These are phyloP conservation scores for Ophiothrix spiculata DNA, from an alignment of 35 echinoderm and acorn worm species.

Conservation along the genomic window DNA sequence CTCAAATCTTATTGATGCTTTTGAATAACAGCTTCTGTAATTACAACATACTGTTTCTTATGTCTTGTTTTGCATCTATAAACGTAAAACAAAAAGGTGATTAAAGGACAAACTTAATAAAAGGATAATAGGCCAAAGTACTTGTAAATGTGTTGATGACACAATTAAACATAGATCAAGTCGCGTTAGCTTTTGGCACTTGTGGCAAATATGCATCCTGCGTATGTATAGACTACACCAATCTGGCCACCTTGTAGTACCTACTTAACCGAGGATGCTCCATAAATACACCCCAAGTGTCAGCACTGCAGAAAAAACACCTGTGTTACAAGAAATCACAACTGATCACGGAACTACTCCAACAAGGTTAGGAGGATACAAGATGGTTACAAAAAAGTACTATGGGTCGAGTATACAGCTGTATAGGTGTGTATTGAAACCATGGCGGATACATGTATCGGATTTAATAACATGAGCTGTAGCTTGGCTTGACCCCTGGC, in stretches of 20 bases:
- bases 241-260: background rate
- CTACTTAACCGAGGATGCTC: background rate
- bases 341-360: constrained; percentile 9
- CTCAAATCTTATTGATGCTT: background rate
- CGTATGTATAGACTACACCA: background rate
- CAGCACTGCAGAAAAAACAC: background rate
- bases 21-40: background rate
- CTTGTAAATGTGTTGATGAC: constrained; percentile 2
- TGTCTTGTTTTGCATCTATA: too few relatives aligned
- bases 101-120: background rate
- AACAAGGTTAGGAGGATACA: background rate
- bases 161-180: constrained; percentile 13
- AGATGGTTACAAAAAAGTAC: background rate
- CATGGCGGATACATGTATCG: constrained; percentile 4
- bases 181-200: background rate
- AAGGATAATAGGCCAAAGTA: constrained; percentile 1
- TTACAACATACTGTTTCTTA: background rate
- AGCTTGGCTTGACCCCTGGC: constrained; percentile 5
- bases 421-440: background rate
- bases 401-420: constrained; percentile 10
- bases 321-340: constrained; percentile 6
- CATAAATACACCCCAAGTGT: constrained; percentile 12
- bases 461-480: constrained; percentile 3
- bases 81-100: too few relatives aligned
- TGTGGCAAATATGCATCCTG: background rate